Evolutionary conservation across 2,113 vertebrate species (phyloP).

Genomic region (Hippopotamus amphibius): DNA sequence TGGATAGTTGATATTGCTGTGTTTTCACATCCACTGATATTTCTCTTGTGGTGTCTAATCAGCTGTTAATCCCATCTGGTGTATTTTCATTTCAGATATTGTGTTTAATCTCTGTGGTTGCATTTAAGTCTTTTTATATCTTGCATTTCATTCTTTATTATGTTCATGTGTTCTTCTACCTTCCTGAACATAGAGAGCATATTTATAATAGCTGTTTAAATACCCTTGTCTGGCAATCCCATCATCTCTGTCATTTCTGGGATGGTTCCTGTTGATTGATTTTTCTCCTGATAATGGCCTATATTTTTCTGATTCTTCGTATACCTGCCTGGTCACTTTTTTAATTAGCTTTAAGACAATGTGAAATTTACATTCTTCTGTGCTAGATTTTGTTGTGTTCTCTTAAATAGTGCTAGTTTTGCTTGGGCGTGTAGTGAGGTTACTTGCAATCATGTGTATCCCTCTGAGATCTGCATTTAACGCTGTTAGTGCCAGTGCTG

Average conservation of each 20-base stretch:
- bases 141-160: constrained; percentile 9
- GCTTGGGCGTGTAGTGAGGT: not conserved
- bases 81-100: not conserved
- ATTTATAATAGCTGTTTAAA: not conserved
- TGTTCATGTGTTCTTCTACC: not conserved
- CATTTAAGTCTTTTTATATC: not conserved
- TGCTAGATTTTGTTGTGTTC: constrained; percentile 6
- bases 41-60: not conserved
- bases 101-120: not conserved
- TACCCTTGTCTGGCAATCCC: not conserved
- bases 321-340: constrained; percentile 23
- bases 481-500: not conserved
- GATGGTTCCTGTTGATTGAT: not conserved
- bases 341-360: not conserved
- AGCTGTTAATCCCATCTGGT: not conserved
- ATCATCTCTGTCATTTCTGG: constrained; percentile 29
- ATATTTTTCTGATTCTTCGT: constrained; percentile 31
- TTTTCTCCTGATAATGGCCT: not conserved
- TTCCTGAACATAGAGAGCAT: not conserved
- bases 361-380: not conserved
- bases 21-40: not conserved
- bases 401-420: constrained; percentile 25
- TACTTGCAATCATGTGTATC: not conserved
- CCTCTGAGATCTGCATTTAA: not conserved
- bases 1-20: not conserved